phyloP scores from a whole-genome alignment of 2,888 invertebrate genomes.

The Callosobruchus maculatus region DNA sequence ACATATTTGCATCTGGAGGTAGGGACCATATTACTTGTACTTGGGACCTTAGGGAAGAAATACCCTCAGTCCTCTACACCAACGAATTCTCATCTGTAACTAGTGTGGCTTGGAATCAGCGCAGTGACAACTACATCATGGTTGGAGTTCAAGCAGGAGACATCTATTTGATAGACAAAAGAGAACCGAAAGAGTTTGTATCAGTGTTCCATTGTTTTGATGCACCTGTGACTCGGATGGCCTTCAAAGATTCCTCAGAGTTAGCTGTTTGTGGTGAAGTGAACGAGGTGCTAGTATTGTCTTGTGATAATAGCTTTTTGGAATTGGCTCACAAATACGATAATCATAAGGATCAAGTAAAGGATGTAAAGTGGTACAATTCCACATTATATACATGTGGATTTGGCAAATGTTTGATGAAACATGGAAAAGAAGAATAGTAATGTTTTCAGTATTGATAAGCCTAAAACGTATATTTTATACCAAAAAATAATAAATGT shows the following conservation, averaged over 20 bases:
- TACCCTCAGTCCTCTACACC: conserved; percentile 43
- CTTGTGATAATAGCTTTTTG: conserved; percentile 40
- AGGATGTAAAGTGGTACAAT: conserved; percentile 56
- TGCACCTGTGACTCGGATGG: conserved; percentile 43
- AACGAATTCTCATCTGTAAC: conserved; percentile 47
- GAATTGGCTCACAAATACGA: conserved; percentile 46
- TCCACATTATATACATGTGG: conserved; percentile 55
- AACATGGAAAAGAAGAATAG: neutral
- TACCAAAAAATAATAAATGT: neutral
- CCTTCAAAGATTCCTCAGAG: conserved; percentile 45
- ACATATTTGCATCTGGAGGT: conserved; percentile 54
- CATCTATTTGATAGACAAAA: conserved; percentile 52
- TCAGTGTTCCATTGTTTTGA: conserved; percentile 39
- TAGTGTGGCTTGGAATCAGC: conserved; percentile 47
- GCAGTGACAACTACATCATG: conserved; percentile 46
- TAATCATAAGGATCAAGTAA: conserved; percentile 54
- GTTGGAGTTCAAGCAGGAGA: conserved; percentile 54
- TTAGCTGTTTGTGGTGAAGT: conserved; percentile 53
- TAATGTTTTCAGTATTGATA: neutral
- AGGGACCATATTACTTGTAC: conserved; percentile 50
- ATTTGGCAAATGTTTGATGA: conserved; percentile 49
- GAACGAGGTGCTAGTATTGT: conserved; percentile 47
- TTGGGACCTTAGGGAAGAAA: conserved; percentile 50
- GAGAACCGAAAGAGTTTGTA: conserved; percentile 45
- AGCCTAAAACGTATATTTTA: neutral